phyloP scores from a whole-genome alignment of 2,888 invertebrate species.

The Drosophila mimica region DNA sequence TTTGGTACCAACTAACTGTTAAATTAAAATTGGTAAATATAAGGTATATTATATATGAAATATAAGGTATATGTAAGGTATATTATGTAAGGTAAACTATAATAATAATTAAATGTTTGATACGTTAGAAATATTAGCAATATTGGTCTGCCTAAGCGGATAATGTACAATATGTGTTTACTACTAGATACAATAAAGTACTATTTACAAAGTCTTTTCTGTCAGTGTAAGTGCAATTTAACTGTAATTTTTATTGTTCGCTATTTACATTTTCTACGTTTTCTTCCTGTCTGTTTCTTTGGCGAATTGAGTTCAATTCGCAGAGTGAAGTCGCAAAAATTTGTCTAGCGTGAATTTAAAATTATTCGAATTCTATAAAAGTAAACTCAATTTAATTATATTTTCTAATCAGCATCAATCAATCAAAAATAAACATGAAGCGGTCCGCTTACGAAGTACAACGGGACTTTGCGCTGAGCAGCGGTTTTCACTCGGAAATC shows the following conservation, averaged over 20 bases:
- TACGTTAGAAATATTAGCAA: neutral
- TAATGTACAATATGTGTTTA: neutral
- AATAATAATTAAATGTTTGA: neutral
- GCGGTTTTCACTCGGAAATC: slow-evolving; percentile 69
- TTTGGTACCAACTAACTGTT: too few species aligned
- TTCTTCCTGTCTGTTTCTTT: neutral
- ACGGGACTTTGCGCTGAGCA: slow-evolving; percentile 74
- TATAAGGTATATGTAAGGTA: too few species aligned
- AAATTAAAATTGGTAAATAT: too few species aligned
- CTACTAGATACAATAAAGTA: too few species aligned
- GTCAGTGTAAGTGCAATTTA: neutral
- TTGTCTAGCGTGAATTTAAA: neutral
- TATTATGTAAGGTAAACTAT: too few species aligned
- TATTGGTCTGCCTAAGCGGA: neutral
- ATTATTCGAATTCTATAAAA: neutral
- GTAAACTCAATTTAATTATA: neutral
- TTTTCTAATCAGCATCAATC: neutral
- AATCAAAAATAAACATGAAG: slow-evolving; percentile 23
- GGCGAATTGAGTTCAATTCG: neutral
- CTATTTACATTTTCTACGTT: neutral
- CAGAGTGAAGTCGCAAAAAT: neutral
- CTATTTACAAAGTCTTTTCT: neutral
- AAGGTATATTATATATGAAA: too few species aligned
- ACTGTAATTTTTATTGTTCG: neutral
- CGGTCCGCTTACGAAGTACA: slow-evolving; percentile 74